These are phyloP conservation scores for Sceloporus tristichus DNA, from an alignment of 2,113 vertebrate species.

Conservation along the genomic window DNA sequence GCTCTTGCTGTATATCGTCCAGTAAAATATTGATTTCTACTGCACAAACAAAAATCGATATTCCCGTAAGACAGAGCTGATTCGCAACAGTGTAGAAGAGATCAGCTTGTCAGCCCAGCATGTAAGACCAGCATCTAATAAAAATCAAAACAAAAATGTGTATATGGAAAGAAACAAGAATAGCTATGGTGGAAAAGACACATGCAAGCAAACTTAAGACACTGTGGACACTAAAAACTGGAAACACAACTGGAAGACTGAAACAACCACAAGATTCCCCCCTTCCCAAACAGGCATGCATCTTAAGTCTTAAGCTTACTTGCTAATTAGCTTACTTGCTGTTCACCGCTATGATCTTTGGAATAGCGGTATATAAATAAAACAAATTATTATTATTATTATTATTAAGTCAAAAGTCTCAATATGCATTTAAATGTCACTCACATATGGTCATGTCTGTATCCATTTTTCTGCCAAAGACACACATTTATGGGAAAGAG, in stretches of 20 bases:
- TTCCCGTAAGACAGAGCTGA: conserved; percentile 49
- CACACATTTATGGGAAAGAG: background rate
- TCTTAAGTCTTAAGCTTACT: background rate
- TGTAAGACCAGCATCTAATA: conserved; percentile 24
- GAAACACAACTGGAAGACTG: background rate
- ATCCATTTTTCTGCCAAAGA: background rate
- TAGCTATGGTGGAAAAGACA: background rate
- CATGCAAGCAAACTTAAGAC: background rate
- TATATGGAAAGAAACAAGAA: background rate
- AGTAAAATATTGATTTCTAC: conserved; percentile 59
- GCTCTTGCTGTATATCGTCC: conserved; percentile 43
- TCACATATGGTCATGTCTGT: background rate
- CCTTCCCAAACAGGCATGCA: background rate
- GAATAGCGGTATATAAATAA: too few relatives aligned
- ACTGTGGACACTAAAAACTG: background rate
- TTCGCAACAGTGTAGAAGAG: conserved; percentile 46
- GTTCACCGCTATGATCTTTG: too few relatives aligned
- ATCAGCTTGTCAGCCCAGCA: conserved; percentile 23
- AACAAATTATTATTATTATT: too few relatives aligned
- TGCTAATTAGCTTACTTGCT: too few relatives aligned
- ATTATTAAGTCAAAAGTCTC: background rate
- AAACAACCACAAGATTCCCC: background rate
- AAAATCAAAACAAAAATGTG: background rate
- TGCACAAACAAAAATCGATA: conserved; percentile 27
- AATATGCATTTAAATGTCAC: background rate